Conservation (phyloP, 2,888 invertebrate genomes). For the Drosophila pseudotakahashii region DNA sequence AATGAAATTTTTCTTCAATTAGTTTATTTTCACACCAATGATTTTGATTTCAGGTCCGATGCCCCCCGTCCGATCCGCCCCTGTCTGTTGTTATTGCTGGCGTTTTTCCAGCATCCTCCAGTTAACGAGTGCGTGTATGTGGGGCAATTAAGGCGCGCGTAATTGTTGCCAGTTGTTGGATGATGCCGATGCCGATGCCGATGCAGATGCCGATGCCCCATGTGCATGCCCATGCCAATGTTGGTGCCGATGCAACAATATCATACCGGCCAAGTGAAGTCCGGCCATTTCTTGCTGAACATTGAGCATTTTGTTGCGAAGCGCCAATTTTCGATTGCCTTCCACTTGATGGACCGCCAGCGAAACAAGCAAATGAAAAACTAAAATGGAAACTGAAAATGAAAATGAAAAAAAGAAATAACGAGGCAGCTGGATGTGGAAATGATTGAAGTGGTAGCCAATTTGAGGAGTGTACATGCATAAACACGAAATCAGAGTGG, state of each 20-base stretch:
- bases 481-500: slow-evolving; percentile 52
- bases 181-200: slow-evolving; percentile 49
- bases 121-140: slow-evolving; percentile 33
- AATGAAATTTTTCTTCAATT: slow-evolving; percentile 79
- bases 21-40: slow-evolving; percentile 80
- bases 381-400: not conserved
- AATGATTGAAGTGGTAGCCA: slow-evolving; percentile 71
- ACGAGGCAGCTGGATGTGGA: slow-evolving; percentile 45
- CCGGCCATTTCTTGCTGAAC: slow-evolving; percentile 50
- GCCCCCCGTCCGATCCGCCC: slow-evolving; percentile 19
- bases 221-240: not conserved
- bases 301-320: slow-evolving; percentile 63
- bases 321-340: slow-evolving; percentile 76
- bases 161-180: slow-evolving; percentile 77
- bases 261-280: slow-evolving; percentile 42
- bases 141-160: slow-evolving; percentile 77
- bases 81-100: slow-evolving; percentile 36
- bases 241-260: slow-evolving; percentile 55
- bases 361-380: slow-evolving; percentile 41
- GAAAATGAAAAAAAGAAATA: slow-evolving; percentile 10
- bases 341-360: slow-evolving; percentile 52
- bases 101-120: slow-evolving; percentile 28
- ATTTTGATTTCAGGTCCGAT: slow-evolving; percentile 70
- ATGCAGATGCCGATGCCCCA: slow-evolving; percentile 51
- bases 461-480: slow-evolving; percentile 55